These are phyloP conservation scores for Anthrax anthrax DNA, from an alignment of 2,888 invertebrate genomes.

Conservation along the genomic window DNA sequence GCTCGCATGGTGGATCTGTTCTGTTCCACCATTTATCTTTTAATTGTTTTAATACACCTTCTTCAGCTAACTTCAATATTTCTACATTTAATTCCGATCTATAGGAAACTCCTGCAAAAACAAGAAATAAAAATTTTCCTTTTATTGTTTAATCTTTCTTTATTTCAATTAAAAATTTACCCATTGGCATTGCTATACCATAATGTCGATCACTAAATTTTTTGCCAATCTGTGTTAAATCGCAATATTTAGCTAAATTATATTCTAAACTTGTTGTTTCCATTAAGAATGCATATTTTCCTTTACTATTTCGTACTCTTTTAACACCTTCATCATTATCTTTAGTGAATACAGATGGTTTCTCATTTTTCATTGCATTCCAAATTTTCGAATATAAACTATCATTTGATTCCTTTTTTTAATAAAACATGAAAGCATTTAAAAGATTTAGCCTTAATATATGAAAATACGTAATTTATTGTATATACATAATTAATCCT, in stretches of 20 bases:
- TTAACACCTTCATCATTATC: slow-evolving; percentile 74
- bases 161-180: slow-evolving; percentile 40
- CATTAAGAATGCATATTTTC: slow-evolving; percentile 86
- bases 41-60: slow-evolving; percentile 61
- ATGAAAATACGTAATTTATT: too few relatives aligned
- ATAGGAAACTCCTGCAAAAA: slow-evolving; percentile 52
- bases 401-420: slow-evolving; percentile 72
- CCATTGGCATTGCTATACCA: slow-evolving; percentile 80
- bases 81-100: slow-evolving; percentile 71
- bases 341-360: slow-evolving; percentile 64
- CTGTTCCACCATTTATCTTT: slow-evolving; percentile 89
- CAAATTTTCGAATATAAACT: slow-evolving; percentile 79
- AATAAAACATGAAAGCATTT: too few relatives aligned
- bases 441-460: too few relatives aligned
- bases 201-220: slow-evolving; percentile 84
- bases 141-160: too few relatives aligned
- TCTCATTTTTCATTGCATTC: slow-evolving; percentile 71
- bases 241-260: slow-evolving; percentile 64
- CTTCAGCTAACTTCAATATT: slow-evolving; percentile 80
- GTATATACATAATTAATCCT: too few relatives aligned
- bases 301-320: slow-evolving; percentile 56
- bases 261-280: slow-evolving; percentile 92
- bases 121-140: too few relatives aligned
- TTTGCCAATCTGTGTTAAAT: slow-evolving; percentile 63
- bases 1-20: slow-evolving; percentile 36